Conservation (phyloP, 2,797 vertebrate genomes). For the Masticophis lateralis region DNA sequence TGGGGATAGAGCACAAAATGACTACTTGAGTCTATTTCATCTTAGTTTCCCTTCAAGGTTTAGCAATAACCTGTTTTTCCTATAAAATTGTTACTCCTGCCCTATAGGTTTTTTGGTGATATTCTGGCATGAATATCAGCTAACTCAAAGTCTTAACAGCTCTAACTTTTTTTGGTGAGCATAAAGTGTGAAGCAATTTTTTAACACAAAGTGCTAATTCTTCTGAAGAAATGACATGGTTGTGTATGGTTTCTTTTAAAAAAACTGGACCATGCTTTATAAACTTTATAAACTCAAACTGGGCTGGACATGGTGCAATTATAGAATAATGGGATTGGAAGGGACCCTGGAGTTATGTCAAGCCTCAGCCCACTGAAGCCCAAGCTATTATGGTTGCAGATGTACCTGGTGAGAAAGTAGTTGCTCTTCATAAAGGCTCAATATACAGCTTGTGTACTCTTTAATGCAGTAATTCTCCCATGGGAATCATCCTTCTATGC, state of each 20-base stretch:
- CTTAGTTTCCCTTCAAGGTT: background rate
- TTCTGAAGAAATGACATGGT: background rate
- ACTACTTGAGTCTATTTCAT: background rate
- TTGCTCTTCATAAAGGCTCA: background rate
- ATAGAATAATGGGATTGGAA: no score
- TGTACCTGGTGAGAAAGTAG: background rate
- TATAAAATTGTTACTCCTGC: background rate
- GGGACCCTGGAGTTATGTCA: no score
- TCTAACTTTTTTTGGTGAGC: background rate
- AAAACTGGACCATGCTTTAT: background rate
- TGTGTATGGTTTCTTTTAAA: background rate
- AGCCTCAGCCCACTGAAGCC: background rate
- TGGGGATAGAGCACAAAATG: background rate
- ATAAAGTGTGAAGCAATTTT: background rate
- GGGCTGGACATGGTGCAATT: background rate
- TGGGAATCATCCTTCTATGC: background rate
- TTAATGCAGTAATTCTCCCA: background rate
- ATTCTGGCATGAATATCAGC: background rate
- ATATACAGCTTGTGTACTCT: background rate
- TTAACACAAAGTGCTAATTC: background rate
- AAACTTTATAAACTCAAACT: background rate
- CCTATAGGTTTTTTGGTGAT: background rate
- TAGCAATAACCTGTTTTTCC: background rate
- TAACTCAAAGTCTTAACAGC: background rate
- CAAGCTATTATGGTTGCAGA: background rate